Evolutionary conservation across 2,888 invertebrate genomes (phyloP), one percentile per base, ranked within the genome.

Genomic region (Stegophylla sp.): DNA sequence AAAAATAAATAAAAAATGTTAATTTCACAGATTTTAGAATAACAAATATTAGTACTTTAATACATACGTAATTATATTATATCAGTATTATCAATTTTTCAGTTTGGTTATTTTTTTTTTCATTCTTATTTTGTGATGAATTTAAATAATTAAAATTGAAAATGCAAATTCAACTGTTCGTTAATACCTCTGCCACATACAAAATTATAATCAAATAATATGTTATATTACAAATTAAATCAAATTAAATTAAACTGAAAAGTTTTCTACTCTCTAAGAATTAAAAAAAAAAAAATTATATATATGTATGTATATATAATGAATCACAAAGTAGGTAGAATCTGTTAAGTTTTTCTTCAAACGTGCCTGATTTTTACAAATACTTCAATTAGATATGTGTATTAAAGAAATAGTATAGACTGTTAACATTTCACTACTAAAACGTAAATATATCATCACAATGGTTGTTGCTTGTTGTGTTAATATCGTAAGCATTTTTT

Each of bases 381-480:
- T 63, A 76, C 13, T 66, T 43, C 23, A 20, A n/a, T 53, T 53
- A 53, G 64, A 76, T 76, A 53, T 34, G 26, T 66, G 53, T 66
- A 15, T 53, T 20, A 26, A 53, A n/a, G 12, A 64, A 53, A 66
- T 45, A 41, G 48, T 59, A 64, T 41, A 12, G 12, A 63, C 10
- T 34, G 48, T 74, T 34, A 64, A 63, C 12, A 28, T 61, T 45
- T 13, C n/a, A 20, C 73, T 61, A 61, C 45, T 9, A 20, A 73
- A 61, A 61, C 48, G n/a, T 23, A 45, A 73, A 72, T 20, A 17
- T 41, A 45, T n/a, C 59, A 74, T 34, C 34, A 63, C 48, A 74
- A 45, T 48, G 2, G 9, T 74, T 20, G 3, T 34, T 34, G 20
- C 48, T 48, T 9, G 23, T 63, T 51, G 28, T 48, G 20, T 45